These are phyloP conservation scores for Callinectes sapidus DNA, from an alignment of 2,888 invertebrate genomes.

Conservation along the genomic window DNA sequence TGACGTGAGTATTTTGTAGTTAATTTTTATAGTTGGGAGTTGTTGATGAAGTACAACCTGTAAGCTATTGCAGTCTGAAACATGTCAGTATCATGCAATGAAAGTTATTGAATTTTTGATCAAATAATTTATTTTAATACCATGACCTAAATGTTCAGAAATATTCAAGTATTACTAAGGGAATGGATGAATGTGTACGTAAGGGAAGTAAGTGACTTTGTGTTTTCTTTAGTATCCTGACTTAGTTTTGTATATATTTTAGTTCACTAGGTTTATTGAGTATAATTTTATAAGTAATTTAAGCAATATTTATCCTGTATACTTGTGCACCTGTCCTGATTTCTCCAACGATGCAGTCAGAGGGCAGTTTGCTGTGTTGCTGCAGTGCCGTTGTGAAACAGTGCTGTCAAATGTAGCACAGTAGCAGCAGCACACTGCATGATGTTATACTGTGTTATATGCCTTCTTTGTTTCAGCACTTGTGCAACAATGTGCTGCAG, in stretches of 20 bases:
- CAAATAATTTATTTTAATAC: constrained; percentile 68
- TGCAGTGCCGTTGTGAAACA: neutral
- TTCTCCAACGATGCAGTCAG: constrained; percentile 15
- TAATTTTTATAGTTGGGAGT: constrained; percentile 63
- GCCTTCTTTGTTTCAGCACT: neutral
- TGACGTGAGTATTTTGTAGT: constrained; percentile 64
- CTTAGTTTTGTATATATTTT: constrained; percentile 57
- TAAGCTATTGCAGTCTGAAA: constrained; percentile 48
- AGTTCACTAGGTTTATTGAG: constrained; percentile 13
- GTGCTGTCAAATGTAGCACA: neutral
- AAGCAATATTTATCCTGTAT: constrained; percentile 59
- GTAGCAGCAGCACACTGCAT: neutral
- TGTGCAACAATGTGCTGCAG: neutral
- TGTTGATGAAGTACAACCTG: constrained; percentile 69
- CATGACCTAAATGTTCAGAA: constrained; percentile 59
- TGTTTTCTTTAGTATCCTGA: constrained; percentile 23
- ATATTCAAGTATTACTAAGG: constrained; percentile 28
- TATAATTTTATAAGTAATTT: constrained; percentile 60
- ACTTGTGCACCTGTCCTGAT: constrained; percentile 56
- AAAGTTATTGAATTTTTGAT: constrained; percentile 64
- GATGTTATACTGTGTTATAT: constrained; percentile 12
- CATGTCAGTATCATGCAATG: constrained; percentile 54
- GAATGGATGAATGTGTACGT: constrained; percentile 38
- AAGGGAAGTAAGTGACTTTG: constrained; percentile 58
- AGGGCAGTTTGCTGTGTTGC: neutral